Evolutionary conservation across 2,113 vertebrate genomes (phyloP), one percentile per base, ranked within the genome.

Genomic region (Pelvicachromis taeniatus): DNA sequence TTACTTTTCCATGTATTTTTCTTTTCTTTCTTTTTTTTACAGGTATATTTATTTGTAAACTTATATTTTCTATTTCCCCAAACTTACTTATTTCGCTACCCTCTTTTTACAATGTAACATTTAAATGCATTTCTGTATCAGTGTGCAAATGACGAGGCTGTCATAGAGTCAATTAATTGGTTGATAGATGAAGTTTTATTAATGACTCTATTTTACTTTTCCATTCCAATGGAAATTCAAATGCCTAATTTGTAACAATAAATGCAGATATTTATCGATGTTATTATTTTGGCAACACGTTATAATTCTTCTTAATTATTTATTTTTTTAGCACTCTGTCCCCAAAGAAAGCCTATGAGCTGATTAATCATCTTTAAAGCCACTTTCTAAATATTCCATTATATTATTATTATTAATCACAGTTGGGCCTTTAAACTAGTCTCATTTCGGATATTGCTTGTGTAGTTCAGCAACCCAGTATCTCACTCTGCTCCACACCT

Each of bases 401-500:
- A 26, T 70, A 2, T n/a, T 16, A 45, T 48, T 2, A 48, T 26
- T 14, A 19, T 48, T 79, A 35, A 35, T 59, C 10, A 29, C 38
- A 63, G 4, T 13, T 19, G 29, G 3, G 42, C 8, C 12, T 78
- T 54, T 7, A 52, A 70, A 5, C 11, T n/a, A 8, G 2, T 17
- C 11, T 85, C 29, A 38, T 53, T 38, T 42, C 78, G 13, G 29
- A 65, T 33, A 29, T 38, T 52, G 26, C 84, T 80, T 75, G 63
- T n/a, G 16, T 83, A 29, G 9, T 31, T 19, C 23, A 1, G 2
- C 23, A 9, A 68, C 42, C 13, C 40, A 31, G 65, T 21, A 73
- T 53, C 35, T 91, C 61, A 84, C 19, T 84, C 29, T 80, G 55
- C 68, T 88, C 52, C 81, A 3, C 52, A n/a, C 88, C 61, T 87